A percentile compares a stretch with the other conserved stretches of the same genome.
These are phyloP conservation scores for Pseudomyrmex sp. DNA, from an alignment of 1,140 invertebrate genomes.

Conservation along the genomic window DNA sequence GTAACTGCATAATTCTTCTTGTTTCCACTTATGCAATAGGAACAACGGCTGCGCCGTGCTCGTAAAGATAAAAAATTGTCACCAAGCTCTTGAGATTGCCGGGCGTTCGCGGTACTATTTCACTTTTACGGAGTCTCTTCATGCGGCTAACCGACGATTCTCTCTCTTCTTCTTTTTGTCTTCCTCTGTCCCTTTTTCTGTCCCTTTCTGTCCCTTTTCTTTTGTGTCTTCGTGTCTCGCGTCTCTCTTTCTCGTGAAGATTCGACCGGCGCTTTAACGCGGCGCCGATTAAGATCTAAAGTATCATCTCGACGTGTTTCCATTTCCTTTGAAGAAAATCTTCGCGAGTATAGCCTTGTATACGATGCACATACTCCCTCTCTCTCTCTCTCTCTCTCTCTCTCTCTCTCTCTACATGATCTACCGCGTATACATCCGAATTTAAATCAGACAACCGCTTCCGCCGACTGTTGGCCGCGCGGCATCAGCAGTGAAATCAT, in stretches of 20 bases:
- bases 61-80: conserved; percentile 83
- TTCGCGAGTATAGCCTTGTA: background rate
- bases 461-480: conserved; percentile 25
- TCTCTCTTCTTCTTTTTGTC: conserved; percentile 10
- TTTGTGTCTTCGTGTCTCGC: background rate
- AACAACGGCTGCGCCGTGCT: conserved; percentile 72
- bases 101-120: conserved; percentile 72
- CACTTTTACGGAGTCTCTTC: conserved; percentile 74
- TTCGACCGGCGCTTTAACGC: conserved; percentile 31
- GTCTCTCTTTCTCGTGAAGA: background rate
- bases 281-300: conserved; percentile 52
- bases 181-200: background rate
- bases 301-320: conserved; percentile 36
- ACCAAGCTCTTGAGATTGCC: conserved; percentile 75
- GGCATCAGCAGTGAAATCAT: conserved; percentile 35
- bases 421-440: background rate
- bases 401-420: conserved; percentile 4
- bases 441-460: conserved; percentile 47
- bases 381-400: background rate
- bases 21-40: conserved; percentile 81
- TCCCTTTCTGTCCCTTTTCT: background rate
- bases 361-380: background rate
- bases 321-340: conserved; percentile 40
- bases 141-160: conserved; percentile 66
- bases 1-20: conserved; percentile 82